Evolutionary conservation across 2,113 vertebrate genomes (phyloP).

Genomic region (Callipepla squamata): DNA sequence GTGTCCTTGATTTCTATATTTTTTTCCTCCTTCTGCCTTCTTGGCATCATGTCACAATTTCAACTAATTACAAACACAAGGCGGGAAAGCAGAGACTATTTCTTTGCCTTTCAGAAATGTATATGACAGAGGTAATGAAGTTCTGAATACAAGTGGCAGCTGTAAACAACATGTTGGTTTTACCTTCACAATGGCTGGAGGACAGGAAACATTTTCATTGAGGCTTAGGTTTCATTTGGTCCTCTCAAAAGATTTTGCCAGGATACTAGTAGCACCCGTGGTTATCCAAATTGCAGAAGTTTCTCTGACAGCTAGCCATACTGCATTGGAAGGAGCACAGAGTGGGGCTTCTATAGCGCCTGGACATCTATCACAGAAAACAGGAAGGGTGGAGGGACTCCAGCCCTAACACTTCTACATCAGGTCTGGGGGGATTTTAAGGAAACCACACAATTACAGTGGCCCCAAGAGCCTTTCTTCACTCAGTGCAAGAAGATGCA

Average conservation of each 20-base stretch:
- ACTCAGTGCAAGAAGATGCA: neutral
- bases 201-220: neutral
- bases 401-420: neutral
- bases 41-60: constrained; percentile 22
- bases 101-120: constrained; percentile 9
- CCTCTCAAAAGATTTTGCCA: neutral
- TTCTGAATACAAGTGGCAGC: neutral
- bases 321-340: neutral
- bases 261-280: neutral
- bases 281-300: neutral
- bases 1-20: neutral
- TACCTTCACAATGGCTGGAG: neutral
- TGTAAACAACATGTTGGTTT: neutral
- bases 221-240: neutral
- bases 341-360: neutral
- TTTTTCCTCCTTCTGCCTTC: neutral
- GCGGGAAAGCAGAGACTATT: neutral
- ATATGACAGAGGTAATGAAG: too few species aligned
- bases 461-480: neutral
- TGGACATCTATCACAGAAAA: neutral
- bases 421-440: neutral
- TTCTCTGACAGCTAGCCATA: neutral
- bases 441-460: neutral
- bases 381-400: neutral
- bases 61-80: neutral